Evolutionary conservation across 92 coral and sea anemone genomes (phyloP), one percentile per base, ranked within the genome.

Genomic region (Pocillopora meandrina): DNA sequence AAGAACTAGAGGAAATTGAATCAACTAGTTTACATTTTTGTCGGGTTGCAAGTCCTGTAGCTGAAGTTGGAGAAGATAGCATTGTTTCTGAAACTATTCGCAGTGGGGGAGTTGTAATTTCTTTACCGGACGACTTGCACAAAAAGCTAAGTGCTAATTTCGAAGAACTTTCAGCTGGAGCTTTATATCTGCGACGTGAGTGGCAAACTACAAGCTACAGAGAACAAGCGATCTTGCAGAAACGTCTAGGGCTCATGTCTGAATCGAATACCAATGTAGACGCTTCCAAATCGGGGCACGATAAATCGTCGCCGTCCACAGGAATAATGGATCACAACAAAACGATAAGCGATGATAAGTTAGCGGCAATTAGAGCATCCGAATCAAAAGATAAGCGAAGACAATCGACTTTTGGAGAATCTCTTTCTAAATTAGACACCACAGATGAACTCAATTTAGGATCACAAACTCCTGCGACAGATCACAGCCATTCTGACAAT

Each of bases 201-300:
- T 96, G 99, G 99, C 99, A 96, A 76, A 96, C 98, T 9, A 90
- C 92, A 13, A 91, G 99, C 36, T 96, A 96, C 56, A 90, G 94
- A 56, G 97, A 94, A 66, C 99, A 96, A 69, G 98, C 98, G 8
- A 83, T 94, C 49, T 59, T 94, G 5, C 93, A 82, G 66, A 93
- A 86, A 47, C 87, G 98, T 12, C 20, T 94, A 23, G 98, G 92
- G 11, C 77, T 69, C n/a, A 87, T 86, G 90, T 82, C 65, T 58
- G 93, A 90, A 6, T 90, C 93, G 1, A 86, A 82, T 49, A 56
- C 75, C 16, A 86, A 76, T 70, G 71, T 72, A 42, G 91, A 82
- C 58, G 73, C 67, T 71, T 83, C 77, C 5, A 82, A 71, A 60
- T 52, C 61, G n/a, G 52, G 86, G 11, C 69, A 16, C 23, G 85